Conservation (phyloP, 2,113 vertebrate genomes). For the Cyprinus carpio region DNA sequence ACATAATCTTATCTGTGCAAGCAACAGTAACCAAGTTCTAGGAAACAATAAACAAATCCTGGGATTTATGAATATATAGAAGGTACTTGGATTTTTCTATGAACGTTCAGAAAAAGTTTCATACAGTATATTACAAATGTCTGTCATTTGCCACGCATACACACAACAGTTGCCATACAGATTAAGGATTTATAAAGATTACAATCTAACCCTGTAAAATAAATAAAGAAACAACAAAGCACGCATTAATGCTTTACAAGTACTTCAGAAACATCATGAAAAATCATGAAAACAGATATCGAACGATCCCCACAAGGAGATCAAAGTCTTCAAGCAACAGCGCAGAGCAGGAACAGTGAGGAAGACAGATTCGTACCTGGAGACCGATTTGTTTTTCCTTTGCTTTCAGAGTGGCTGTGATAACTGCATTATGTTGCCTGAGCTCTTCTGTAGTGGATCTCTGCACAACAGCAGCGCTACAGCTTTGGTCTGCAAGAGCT, state of each 20-base stretch:
- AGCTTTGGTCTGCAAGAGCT: conserved; percentile 31
- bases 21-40: not conserved
- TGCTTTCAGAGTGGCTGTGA: conserved; percentile 20
- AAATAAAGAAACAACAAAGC: conserved; percentile 19
- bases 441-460: conserved; percentile 13
- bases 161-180: conserved; percentile 30
- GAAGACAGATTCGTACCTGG: conserved; percentile 12
- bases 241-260: conserved; percentile 25
- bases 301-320: not conserved
- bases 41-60: not conserved
- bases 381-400: conserved; percentile 28
- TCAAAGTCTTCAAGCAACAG: conserved; percentile 1
- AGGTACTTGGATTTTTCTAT: not conserved
- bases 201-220: conserved; percentile 37
- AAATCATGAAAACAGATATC: conserved; percentile 20
- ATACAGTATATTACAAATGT: conserved; percentile 24
- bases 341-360: not conserved
- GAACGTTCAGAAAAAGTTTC: not conserved
- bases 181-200: conserved; percentile 49
- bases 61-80: not conserved
- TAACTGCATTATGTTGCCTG: conserved; percentile 35
- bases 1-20: not conserved
- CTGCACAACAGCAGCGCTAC: conserved; percentile 9
- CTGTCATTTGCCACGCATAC: not conserved
- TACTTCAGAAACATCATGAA: conserved; percentile 12